Evolutionary conservation across 1,140 invertebrate genomes (phyloP).

Genomic region (Ylistrum balloti): DNA sequence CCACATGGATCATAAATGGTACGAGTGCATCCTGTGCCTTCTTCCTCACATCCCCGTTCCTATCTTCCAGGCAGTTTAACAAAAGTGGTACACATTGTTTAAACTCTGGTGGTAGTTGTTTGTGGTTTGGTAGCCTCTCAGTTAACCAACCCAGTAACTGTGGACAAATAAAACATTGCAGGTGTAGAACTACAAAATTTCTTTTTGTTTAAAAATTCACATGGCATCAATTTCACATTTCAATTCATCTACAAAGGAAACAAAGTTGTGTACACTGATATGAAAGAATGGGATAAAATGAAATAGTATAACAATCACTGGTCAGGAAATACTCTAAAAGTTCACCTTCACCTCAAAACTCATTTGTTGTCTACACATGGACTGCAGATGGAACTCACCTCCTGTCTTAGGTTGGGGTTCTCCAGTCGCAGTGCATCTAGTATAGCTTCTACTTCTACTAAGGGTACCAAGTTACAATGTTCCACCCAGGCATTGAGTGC

Average conservation of each 20-base stretch:
- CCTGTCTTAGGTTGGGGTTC: slow-evolving; percentile 90
- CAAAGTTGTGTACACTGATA: too few species aligned
- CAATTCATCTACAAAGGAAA: too few species aligned
- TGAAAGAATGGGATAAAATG: too few species aligned
- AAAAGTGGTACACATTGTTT: slow-evolving; percentile 89
- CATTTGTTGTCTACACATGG: too few species aligned
- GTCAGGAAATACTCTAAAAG: too few species aligned
- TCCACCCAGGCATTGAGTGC: slow-evolving; percentile 93
- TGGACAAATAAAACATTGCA: slow-evolving; percentile 48
- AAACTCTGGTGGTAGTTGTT: slow-evolving; percentile 88
- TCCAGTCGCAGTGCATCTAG: slow-evolving; percentile 92
- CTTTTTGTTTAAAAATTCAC: too few species aligned
- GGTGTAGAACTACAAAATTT: too few species aligned
- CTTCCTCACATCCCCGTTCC: slow-evolving; percentile 94
- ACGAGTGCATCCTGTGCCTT: slow-evolving; percentile 94
- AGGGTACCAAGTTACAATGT: slow-evolving; percentile 87
- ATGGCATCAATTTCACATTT: too few species aligned
- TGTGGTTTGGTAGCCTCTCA: slow-evolving; percentile 90
- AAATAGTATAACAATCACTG: too few species aligned
- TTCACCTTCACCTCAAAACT: too few species aligned
- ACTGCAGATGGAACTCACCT: slow-evolving; percentile 80
- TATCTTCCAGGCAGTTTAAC: slow-evolving; percentile 94
- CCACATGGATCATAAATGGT: slow-evolving; percentile 96
- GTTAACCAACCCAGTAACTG: slow-evolving; percentile 92
- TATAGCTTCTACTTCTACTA: slow-evolving; percentile 95